Evolutionary conservation across 2,113 vertebrate genomes (phyloP).

Genomic region (Xenus cinereus): DNA sequence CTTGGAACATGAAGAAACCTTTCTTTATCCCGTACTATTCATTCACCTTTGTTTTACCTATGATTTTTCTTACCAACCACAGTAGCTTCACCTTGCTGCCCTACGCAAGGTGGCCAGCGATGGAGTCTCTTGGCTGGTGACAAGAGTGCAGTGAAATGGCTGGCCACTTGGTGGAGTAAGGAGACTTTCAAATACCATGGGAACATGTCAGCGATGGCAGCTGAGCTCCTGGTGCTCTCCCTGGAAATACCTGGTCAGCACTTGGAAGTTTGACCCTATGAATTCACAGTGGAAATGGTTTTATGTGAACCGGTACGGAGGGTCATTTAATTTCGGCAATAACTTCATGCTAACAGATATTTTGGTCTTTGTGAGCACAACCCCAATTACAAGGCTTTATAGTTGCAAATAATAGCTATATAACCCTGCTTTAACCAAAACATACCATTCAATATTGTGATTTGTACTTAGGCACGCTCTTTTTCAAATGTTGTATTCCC

Average conservation of each 20-base stretch:
- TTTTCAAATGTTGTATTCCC: not conserved
- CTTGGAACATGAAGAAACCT: not conserved
- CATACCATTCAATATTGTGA: not conserved
- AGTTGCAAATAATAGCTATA: not conserved
- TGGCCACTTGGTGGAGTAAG: constrained; percentile 35
- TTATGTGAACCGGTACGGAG: fast-evolving
- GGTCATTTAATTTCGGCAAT: not conserved
- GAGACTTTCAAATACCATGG: not conserved
- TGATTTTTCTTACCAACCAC: not conserved
- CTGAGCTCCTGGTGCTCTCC: fast-evolving
- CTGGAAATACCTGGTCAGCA: not conserved
- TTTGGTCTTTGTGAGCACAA: not conserved
- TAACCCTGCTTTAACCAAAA: not conserved
- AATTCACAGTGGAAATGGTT: not conserved
- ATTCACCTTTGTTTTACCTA: fast-evolving
- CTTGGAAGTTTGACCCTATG: fast-evolving
- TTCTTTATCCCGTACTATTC: not conserved
- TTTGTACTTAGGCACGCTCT: not conserved
- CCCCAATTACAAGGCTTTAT: not conserved
- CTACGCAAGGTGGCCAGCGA: fast-evolving
- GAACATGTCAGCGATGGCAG: not conserved
- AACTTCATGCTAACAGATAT: not conserved
- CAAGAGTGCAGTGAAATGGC: not conserved
- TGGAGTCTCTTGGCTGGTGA: not conserved
- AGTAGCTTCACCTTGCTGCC: not conserved